Base-by-base conservation (phyloP, 2,113 vertebrate species). In the Calcarius ornatus region DNA sequence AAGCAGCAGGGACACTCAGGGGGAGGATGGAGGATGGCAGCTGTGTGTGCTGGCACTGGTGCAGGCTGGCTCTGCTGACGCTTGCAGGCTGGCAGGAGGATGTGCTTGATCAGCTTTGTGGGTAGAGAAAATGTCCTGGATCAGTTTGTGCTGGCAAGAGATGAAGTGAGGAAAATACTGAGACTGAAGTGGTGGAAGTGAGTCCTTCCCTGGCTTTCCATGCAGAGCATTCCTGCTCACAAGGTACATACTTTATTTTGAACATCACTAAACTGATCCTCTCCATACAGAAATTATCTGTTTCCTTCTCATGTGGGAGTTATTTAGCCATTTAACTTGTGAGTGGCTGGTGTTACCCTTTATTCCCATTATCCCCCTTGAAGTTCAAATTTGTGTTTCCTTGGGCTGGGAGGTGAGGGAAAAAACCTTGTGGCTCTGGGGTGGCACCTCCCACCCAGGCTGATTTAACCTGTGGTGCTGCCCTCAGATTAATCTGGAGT, bases 121-220 rank as follows among this genome's bases (percentile, higher is more conserved):
- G 86, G 76, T 35, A 94, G 88, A 90, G 82, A 96, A 92, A 78
- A 94, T 63, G 82, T 80, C 86, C 88, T 90, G 90, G 79, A 86
- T 90, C 78, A 86, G 57, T 69, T 82, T 20, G 51, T 73, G 76
- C 92, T 92, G 90, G 82, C 88, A 95, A 42, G 82, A 90, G 72
- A 42, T 0, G 0, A 64, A 82, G 88, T 63, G 80, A 94, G 86
- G 81, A 65, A 93, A 80, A 78, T 11, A 69, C 38, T 50, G 86
- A 92, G 88, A n/a, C 51, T 69, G 76, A 48, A 70, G 68, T 5
- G 5, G 59, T 51, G 43, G 71, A 87, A 79, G 24, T 24, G 61
- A 81, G 25, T 33, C 70, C 70, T 81, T 64, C 65, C 57, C n/a
- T 61, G 81, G 31, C 13, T 81, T 90, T 88, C 47, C 13, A 17